phyloP scores from a whole-genome alignment of 1,140 invertebrate species.

The Microplitis mediator region DNA sequence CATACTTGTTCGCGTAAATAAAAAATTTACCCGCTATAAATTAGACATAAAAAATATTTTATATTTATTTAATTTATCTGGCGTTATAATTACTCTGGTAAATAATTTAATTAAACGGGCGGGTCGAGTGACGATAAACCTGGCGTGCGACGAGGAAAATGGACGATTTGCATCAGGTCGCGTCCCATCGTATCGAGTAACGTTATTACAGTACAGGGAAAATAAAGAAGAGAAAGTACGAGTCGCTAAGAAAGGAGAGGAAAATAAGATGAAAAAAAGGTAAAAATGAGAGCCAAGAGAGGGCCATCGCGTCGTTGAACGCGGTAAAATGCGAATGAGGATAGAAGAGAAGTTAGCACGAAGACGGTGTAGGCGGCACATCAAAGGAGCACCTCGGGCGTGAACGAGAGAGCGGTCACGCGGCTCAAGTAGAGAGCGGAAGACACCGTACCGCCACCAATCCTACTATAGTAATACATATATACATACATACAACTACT shows the following conservation, averaged over 20 bases:
- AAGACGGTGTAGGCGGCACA: conserved; percentile 57
- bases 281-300: background rate
- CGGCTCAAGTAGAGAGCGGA: conserved; percentile 59
- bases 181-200: background rate
- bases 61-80: no score
- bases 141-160: background rate
- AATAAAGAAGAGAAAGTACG: conserved; percentile 3
- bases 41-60: no score
- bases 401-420: conserved; percentile 59
- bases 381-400: conserved; percentile 60
- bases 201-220: background rate
- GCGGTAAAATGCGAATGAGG: conserved; percentile 17
- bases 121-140: no score
- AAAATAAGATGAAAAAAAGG: background rate
- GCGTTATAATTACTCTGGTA: no score
- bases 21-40: no score
- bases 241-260: background rate
- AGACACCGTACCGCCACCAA: conserved; percentile 58
- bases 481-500: no score
- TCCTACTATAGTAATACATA: conserved; percentile 39
- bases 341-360: conserved; percentile 51
- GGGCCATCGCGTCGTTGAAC: conserved; percentile 17
- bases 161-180: background rate
- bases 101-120: no score
- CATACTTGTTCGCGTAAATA: no score